Evolutionary conservation across 2,888 invertebrate species (phyloP).

Genomic region (Pimpla rufipes): DNA sequence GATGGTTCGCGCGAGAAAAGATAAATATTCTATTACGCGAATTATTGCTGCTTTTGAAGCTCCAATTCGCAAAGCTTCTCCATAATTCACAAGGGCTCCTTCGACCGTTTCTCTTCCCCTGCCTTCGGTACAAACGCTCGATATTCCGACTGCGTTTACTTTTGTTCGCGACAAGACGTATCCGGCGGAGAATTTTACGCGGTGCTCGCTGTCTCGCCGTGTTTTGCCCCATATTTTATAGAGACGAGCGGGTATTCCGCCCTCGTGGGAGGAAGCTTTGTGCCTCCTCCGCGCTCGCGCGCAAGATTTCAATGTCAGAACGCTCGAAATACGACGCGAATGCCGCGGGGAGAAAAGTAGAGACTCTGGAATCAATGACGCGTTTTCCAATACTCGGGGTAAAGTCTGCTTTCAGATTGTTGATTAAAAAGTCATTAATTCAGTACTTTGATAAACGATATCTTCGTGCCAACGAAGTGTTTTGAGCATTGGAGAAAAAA

Average conservation of each 20-base stretch:
- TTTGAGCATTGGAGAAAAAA: too few species aligned
- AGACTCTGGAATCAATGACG: too few species aligned
- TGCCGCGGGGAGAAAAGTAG: too few species aligned
- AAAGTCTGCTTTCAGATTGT: too few species aligned
- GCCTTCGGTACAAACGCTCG: constrained; percentile 16
- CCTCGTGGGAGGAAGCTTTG: neutral
- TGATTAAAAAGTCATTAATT: too few species aligned
- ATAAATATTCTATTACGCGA: constrained; percentile 56
- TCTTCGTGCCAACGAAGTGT: too few species aligned
- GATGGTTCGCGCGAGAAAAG: constrained; percentile 33
- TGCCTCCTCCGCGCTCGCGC: too few species aligned
- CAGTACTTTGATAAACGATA: too few species aligned
- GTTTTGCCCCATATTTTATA: constrained; percentile 3
- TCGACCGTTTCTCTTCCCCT: constrained; percentile 19
- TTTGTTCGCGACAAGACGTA: constrained; percentile 38
- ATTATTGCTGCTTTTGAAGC: constrained; percentile 57
- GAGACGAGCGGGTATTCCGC: neutral
- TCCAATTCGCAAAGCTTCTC: constrained; percentile 49
- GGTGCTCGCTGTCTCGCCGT: neutral
- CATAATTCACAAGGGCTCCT: constrained; percentile 49
- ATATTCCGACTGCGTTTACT: constrained; percentile 55
- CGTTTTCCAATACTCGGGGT: too few species aligned
- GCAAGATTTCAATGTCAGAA: neutral
- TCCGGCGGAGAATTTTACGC: neutral
- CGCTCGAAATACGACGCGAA: neutral